These are phyloP conservation scores for Lepas anatifera DNA, from an alignment of 2,888 invertebrate genomes.

Conservation along the genomic window DNA sequence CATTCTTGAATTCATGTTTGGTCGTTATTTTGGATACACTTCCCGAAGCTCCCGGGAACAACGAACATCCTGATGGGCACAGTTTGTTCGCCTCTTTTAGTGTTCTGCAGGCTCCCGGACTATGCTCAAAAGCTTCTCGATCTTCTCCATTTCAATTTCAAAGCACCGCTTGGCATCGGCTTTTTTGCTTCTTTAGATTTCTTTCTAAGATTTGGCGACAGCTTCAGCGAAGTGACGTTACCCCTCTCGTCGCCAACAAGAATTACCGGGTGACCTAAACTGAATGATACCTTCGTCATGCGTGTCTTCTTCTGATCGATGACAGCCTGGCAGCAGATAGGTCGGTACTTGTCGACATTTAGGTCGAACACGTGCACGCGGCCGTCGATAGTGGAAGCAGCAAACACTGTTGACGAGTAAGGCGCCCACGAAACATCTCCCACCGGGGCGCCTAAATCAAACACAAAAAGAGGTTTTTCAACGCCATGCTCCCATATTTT, in stretches of 20 bases:
- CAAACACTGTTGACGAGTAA: constrained; percentile 92
- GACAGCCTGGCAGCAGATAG: constrained; percentile 74
- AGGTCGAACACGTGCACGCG: constrained; percentile 69
- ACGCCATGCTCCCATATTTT: constrained; percentile 84
- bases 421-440: constrained; percentile 94
- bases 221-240: constrained; percentile 65
- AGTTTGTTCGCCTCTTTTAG: no score
- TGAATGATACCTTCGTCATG: constrained; percentile 38
- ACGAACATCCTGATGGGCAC: no score
- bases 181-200: constrained; percentile 60
- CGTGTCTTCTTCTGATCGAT: constrained; percentile 60
- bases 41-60: no score
- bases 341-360: constrained; percentile 81
- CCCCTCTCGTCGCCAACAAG: constrained; percentile 89
- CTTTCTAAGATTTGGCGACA: constrained; percentile 82
- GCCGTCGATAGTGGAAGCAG: constrained; percentile 82
- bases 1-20: no score
- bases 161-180: constrained; percentile 20
- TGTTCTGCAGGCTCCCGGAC: not conserved
- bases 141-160: constrained; percentile 23
- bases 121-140: constrained; percentile 15
- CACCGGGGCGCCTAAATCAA: constrained; percentile 50
- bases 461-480: constrained; percentile 7
- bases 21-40: no score
- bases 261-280: constrained; percentile 49